These are phyloP conservation scores for Copidosoma floridanum DNA, from an alignment of 1,140 invertebrate genomes.

Conservation along the genomic window DNA sequence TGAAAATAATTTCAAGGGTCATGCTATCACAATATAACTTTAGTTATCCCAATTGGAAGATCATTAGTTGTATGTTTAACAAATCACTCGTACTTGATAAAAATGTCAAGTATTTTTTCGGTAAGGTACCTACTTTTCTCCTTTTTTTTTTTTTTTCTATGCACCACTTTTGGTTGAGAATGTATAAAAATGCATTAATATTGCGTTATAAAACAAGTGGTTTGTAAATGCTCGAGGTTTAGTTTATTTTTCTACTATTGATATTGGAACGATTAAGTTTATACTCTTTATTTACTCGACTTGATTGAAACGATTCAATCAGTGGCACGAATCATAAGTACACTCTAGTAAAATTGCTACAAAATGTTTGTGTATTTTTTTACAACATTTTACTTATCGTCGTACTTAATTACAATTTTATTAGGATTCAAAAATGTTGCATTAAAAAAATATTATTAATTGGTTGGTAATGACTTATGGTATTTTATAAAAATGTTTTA, in stretches of 20 bases:
- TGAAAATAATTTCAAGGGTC: too few species aligned
- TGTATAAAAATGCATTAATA: constrained; percentile 9
- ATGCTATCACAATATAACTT: too few species aligned
- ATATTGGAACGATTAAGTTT: background rate
- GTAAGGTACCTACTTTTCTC: background rate
- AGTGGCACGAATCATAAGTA: constrained; percentile 8
- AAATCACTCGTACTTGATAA: too few species aligned
- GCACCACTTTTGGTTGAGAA: too few species aligned
- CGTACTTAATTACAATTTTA: background rate
- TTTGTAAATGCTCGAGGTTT: background rate
- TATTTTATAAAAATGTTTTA: constrained; percentile 6
- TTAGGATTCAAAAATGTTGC: background rate
- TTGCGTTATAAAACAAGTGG: constrained; percentile 13
- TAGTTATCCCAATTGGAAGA: too few species aligned
- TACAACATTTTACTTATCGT: too few species aligned
- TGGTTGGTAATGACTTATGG: background rate
- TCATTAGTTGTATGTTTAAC: too few species aligned
- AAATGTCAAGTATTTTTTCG: background rate
- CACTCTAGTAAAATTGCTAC: constrained; percentile 3
- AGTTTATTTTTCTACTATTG: constrained; percentile 2
- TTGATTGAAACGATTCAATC: constrained; percentile 7
- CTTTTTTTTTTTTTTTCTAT: background rate
- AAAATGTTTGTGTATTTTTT: background rate
- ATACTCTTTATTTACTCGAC: constrained; percentile 3
- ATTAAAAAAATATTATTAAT: constrained; percentile 10